Conservation (phyloP, 2,888 invertebrate species). For the Drosophila quasianomalipes region DNA sequence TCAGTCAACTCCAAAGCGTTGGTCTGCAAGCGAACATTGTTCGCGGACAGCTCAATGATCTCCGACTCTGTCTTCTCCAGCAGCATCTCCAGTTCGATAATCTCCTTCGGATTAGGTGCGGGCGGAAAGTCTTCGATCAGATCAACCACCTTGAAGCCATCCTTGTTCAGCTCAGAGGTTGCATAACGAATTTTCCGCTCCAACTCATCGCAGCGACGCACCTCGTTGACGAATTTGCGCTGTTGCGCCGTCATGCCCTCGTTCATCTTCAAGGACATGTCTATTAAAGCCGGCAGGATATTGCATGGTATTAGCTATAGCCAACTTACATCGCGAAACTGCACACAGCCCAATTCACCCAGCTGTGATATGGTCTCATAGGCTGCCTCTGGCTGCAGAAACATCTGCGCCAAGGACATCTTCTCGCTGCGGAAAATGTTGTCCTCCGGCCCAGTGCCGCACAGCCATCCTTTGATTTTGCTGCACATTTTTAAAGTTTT, state of each 20-base stretch:
- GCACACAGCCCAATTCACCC: constrained; percentile 96
- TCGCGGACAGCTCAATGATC: constrained; percentile 95
- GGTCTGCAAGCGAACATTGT: constrained; percentile 95
- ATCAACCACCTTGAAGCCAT: constrained; percentile 90
- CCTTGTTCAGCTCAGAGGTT: constrained; percentile 91
- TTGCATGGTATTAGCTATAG: too few species aligned
- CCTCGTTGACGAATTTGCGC: constrained; percentile 93
- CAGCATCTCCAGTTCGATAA: constrained; percentile 92
- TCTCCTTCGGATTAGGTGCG: constrained; percentile 91
- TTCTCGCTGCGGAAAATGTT: constrained; percentile 94
- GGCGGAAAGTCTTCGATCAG: constrained; percentile 88
- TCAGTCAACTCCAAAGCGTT: constrained; percentile 96
- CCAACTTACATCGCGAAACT: constrained; percentile 96
- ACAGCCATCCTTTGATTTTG: constrained; percentile 51
- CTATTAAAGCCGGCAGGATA: background rate
- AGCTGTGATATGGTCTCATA: constrained; percentile 96
- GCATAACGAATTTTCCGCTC: constrained; percentile 92
- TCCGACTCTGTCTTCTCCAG: constrained; percentile 98
- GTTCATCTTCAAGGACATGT: constrained; percentile 87
- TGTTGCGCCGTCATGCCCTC: constrained; percentile 91
- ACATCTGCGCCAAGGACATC: constrained; percentile 96
- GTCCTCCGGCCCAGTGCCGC: constrained; percentile 85
- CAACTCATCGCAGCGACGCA: constrained; percentile 93
- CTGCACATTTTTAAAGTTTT: constrained; percentile 25
- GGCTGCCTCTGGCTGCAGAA: constrained; percentile 97